Conservation (phyloP, 1,140 invertebrate genomes). For the Mizuhopecten yessoensis region DNA sequence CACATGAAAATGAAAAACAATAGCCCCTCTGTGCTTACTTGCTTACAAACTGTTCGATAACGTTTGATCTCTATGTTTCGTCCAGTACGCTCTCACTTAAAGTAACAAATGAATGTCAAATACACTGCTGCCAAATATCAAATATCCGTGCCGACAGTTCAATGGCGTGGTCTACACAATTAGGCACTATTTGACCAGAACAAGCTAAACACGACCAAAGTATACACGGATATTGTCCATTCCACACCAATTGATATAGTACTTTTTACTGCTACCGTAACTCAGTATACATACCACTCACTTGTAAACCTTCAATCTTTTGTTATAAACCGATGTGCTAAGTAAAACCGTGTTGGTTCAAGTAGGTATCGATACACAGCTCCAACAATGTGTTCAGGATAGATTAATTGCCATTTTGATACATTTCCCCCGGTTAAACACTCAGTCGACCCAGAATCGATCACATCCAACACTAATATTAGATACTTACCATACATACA, state of each 20-base stretch:
- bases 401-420: slow-evolving; percentile 17
- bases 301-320: neutral
- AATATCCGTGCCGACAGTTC: neutral
- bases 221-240: neutral
- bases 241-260: neutral
- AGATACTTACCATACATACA: no score
- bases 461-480: neutral
- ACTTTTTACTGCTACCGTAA: neutral
- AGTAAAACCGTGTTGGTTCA: neutral
- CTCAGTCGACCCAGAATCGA: neutral
- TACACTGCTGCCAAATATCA: neutral
- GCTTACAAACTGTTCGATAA: no score
- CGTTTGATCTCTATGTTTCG: neutral
- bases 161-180: neutral
- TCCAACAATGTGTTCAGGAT: neutral
- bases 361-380: neutral
- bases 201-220: neutral
- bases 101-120: slow-evolving; percentile 3
- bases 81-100: neutral
- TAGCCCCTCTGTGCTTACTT: neutral
- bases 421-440: neutral
- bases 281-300: neutral
- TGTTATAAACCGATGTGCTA: neutral
- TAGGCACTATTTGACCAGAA: neutral
- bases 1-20: neutral